A percentile compares a stretch with the other conserved stretches of the same genome.
phyloP scores from a whole-genome alignment of 2,113 vertebrate species.

The Nansenia antarctica region DNA sequence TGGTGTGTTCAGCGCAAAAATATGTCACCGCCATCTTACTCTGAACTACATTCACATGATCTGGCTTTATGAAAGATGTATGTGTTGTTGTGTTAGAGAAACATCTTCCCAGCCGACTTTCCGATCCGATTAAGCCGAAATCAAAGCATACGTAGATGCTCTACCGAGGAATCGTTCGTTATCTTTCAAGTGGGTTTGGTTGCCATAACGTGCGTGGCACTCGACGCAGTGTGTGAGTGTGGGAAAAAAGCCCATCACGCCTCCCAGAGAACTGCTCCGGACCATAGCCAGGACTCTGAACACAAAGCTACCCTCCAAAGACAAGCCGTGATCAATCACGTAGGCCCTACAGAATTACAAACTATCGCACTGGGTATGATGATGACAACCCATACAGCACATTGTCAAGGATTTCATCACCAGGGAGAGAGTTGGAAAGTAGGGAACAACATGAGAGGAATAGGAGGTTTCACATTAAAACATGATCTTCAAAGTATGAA shows the following conservation, averaged over 20 bases:
- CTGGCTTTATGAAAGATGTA: slow-evolving; percentile 58
- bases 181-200: slow-evolving; percentile 27
- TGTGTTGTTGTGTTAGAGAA: slow-evolving; percentile 45
- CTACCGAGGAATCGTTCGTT: slow-evolving; percentile 36
- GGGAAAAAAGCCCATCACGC: slow-evolving; percentile 8
- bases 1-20: slow-evolving; percentile 57
- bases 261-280: not conserved
- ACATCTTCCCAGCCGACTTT: slow-evolving; percentile 12
- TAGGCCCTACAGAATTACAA: not conserved
- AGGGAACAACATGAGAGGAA: not conserved
- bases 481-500: not conserved
- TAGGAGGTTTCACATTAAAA: not conserved
- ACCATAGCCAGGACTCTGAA: not conserved
- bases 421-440: not conserved
- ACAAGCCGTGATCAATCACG: not conserved
- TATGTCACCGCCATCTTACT: slow-evolving; percentile 42
- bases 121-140: slow-evolving; percentile 43
- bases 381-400: not conserved
- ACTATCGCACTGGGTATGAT: not conserved
- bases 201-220: not conserved
- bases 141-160: slow-evolving; percentile 43
- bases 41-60: slow-evolving; percentile 42
- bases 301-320: not conserved
- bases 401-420: not conserved
- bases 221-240: slow-evolving; percentile 7